phyloP scores from a whole-genome alignment of 2,888 invertebrate species.

The Drosophila flavopinicola region DNA sequence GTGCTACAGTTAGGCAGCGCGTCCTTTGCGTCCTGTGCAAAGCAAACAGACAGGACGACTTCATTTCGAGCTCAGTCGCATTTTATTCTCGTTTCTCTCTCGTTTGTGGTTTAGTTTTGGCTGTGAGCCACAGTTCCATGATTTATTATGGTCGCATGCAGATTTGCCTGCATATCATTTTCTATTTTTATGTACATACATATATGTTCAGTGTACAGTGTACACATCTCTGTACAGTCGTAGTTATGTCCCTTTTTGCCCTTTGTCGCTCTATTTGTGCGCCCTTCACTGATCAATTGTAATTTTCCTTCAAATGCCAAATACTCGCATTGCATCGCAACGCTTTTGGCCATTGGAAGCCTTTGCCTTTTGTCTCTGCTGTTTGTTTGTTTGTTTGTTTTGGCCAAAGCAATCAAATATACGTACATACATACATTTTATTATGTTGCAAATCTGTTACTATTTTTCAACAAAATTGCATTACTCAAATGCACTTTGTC shows the following conservation, averaged over 20 bases:
- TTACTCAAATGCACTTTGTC: constrained; percentile 58
- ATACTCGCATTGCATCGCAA: constrained; percentile 48
- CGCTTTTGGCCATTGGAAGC: constrained; percentile 35
- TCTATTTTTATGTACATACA: constrained; percentile 9
- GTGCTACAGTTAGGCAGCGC: constrained; percentile 5
- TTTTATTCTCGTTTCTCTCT: constrained; percentile 16
- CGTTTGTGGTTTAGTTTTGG: constrained; percentile 52
- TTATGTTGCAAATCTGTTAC: constrained; percentile 41
- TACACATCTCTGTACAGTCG: constrained; percentile 4
- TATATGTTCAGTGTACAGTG: neutral
- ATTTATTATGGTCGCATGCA: constrained; percentile 79
- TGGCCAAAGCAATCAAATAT: constrained; percentile 46
- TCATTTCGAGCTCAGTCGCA: constrained; percentile 26
- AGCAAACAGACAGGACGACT: constrained; percentile 43
- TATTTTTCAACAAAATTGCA: constrained; percentile 50
- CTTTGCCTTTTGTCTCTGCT: constrained; percentile 12
- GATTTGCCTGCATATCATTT: constrained; percentile 57
- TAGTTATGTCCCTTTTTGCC: constrained; percentile 19
- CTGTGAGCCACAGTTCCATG: constrained; percentile 59
- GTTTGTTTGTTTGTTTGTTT: constrained; percentile 47
- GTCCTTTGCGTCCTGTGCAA: constrained; percentile 29
- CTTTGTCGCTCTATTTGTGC: constrained; percentile 41
- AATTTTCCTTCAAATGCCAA: constrained; percentile 80
- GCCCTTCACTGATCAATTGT: constrained; percentile 71
- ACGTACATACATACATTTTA: constrained; percentile 9